Evolutionary conservation across 2,888 invertebrate species (phyloP).

Genomic region (Erebia palarica): DNA sequence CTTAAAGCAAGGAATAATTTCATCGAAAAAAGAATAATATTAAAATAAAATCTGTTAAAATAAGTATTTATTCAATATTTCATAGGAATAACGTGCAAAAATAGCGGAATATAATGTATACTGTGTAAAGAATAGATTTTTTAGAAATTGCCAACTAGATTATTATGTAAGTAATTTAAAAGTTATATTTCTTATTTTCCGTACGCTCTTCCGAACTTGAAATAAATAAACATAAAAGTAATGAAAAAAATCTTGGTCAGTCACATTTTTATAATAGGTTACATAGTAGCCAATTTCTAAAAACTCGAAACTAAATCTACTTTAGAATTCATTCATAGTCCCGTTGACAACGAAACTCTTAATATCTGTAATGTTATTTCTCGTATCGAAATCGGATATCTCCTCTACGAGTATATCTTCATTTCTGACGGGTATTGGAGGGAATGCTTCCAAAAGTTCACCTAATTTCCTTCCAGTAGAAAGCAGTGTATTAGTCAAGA

Average conservation of each 20-base stretch:
- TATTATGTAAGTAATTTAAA: neutral
- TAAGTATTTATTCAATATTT: constrained; percentile 44
- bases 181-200: neutral
- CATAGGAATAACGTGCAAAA: constrained; percentile 46
- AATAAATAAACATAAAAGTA: neutral
- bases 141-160: constrained; percentile 12
- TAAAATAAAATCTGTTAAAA: constrained; percentile 48
- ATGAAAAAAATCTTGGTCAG: constrained; percentile 34
- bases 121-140: neutral
- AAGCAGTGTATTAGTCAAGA: constrained; percentile 63
- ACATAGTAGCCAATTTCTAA: constrained; percentile 21
- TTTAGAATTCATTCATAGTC: constrained; percentile 56
- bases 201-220: neutral
- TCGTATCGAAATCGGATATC: constrained; percentile 66
- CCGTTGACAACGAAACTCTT: constrained; percentile 72
- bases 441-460: constrained; percentile 64
- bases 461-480: constrained; percentile 70
- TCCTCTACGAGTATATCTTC: constrained; percentile 72
- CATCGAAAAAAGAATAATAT: constrained; percentile 49
- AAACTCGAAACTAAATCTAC: constrained; percentile 28
- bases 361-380: constrained; percentile 67
- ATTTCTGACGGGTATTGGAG: constrained; percentile 68
- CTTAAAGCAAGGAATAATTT: constrained; percentile 61
- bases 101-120: constrained; percentile 32
- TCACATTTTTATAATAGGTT: neutral